These are phyloP conservation scores for Pica pica DNA, from an alignment of 2,113 vertebrate species.

Conservation along the genomic window DNA sequence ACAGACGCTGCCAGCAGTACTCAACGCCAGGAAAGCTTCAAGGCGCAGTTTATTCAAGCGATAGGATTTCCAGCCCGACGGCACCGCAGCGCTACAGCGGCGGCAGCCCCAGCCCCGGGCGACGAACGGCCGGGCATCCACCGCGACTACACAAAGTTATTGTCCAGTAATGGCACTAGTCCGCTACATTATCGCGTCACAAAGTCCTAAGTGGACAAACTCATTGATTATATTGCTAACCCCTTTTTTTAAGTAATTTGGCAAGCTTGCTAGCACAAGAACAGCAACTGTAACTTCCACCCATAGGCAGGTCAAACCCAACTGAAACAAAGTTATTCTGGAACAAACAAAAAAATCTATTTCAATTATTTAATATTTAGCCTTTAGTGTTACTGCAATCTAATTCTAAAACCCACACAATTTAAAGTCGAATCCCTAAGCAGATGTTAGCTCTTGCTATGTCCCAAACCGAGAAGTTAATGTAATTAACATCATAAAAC, in stretches of 20 bases:
- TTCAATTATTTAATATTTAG: not conserved
- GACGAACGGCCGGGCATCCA: fast-evolving
- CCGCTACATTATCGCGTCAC: fast-evolving
- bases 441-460: not conserved
- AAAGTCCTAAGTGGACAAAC: fast-evolving
- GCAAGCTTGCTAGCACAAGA: not conserved
- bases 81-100: not conserved
- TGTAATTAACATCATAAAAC: not conserved
- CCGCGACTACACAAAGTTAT: fast-evolving
- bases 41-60: not conserved
- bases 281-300: fast-evolving
- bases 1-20: fast-evolving
- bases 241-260: not conserved
- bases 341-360: not conserved
- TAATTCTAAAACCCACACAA: not conserved
- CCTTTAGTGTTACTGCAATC: not conserved
- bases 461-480: not conserved
- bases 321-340: fast-evolving
- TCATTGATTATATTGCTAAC: fast-evolving
- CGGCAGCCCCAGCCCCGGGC: not conserved
- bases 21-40: not conserved
- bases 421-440: not conserved
- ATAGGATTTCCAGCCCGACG: fast-evolving
- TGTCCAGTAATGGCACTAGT: not conserved
- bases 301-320: not conserved